Base-by-base conservation (phyloP, 2,113 vertebrate species). In the Equus quagga region DNA sequence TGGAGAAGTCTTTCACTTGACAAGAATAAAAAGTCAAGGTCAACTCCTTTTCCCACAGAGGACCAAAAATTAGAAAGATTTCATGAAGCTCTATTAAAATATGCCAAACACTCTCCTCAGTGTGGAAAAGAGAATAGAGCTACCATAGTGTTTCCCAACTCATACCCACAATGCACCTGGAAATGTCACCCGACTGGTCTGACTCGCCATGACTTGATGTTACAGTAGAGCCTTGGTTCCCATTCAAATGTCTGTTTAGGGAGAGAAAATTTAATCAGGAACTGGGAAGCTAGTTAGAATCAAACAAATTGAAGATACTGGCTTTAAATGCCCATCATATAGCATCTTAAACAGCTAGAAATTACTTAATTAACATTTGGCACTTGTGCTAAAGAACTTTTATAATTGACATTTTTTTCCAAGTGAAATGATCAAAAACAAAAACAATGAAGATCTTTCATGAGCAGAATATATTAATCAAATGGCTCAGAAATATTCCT, bases 351-450 rank as follows among this genome's bases (percentile, higher is more conserved):
- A 72, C 18, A 75, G 33, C 17, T 82, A 46, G 26, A 82, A 41
- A 78, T 82, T 70, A 80, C 46, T 91, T 93, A 73, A 88, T 96
- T 33, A 76, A 81, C 17, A 72, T 95, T 94, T 94, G n/a, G 87
- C n/a, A 89, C n/a, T 76, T 62, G 58, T 33, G 19, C 14, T 73
- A 26, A 89, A 96, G n/a, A 89, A 82, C 44, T 96, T 88, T 89
- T 70, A 67, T 4, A 75, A 72, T 73, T 69, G 28, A 95, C 7
- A 23, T 73, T 24, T 82, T 95, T 97, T 83, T 36, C 6, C 19
- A 89, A 51, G 4, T 82, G 21, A 46, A 78, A 75, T 36, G 5
- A 85, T 81, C 58, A 82, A 73, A 95, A 80, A 41, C 36, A 87
- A 90, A 95, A 95, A 41, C 6, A 76, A 51, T 54, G 24, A 76